Conservation (phyloP, 2,113 vertebrate species). For the Ranitomeya imitator region DNA sequence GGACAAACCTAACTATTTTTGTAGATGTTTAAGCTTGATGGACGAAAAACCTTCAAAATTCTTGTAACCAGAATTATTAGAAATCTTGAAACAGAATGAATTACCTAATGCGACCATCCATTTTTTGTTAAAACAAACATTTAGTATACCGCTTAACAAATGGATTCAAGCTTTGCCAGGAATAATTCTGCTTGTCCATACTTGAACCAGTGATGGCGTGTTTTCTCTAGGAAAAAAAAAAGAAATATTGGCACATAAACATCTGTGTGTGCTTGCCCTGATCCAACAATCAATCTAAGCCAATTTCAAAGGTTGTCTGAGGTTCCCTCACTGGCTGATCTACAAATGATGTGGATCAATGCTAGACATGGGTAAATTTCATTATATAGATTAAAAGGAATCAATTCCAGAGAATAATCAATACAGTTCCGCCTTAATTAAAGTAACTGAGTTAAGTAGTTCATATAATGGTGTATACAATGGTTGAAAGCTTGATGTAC, state of each 20-base stretch:
- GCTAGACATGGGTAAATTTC: slow-evolving; percentile 16
- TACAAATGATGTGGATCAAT: slow-evolving; percentile 42
- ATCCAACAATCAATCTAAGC: slow-evolving; percentile 47
- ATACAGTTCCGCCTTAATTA: not conserved
- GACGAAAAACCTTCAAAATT: slow-evolving; percentile 2
- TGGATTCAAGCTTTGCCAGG: slow-evolving; percentile 46
- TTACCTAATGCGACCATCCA: slow-evolving; percentile 22
- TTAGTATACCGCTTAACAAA: slow-evolving; percentile 30
- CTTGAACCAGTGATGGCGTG: slow-evolving; percentile 36
- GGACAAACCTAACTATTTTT: not conserved
- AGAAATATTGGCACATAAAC: slow-evolving; percentile 47
- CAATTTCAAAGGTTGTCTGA: slow-evolving; percentile 51
- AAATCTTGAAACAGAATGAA: slow-evolving; percentile 33
- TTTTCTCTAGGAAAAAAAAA: slow-evolving; percentile 42
- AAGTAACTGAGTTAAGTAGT: not conserved
- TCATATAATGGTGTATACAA: not conserved
- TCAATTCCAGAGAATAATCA: slow-evolving; percentile 23
- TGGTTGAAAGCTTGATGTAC: not conserved
- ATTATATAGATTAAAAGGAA: slow-evolving; percentile 7
- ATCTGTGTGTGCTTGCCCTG: slow-evolving; percentile 24
- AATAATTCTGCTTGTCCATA: slow-evolving; percentile 39
- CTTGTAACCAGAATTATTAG: slow-evolving; percentile 34
- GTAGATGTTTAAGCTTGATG: not conserved
- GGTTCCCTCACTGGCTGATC: slow-evolving; percentile 42
- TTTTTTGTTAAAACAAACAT: slow-evolving; percentile 41